Evolutionary conservation across 2,113 vertebrate genomes (phyloP).

Genomic region (Gymnogyps californianus): DNA sequence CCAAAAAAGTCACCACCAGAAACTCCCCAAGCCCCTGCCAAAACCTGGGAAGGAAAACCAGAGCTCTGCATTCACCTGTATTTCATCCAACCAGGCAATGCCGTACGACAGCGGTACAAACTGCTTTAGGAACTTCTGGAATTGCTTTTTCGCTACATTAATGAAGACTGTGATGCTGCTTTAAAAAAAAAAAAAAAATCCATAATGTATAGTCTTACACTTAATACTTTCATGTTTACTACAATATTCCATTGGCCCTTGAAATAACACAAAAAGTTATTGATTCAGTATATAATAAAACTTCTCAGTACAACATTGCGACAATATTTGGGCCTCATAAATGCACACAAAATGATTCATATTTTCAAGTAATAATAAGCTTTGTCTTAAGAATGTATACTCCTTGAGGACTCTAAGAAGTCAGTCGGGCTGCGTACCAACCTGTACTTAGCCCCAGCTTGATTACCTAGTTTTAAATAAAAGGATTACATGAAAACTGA

Average conservation of each 20-base stretch:
- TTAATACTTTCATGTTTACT: neutral
- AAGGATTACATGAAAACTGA: neutral
- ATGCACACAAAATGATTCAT: neutral
- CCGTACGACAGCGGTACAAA: neutral
- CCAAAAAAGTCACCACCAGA: neutral
- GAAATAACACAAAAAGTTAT: neutral
- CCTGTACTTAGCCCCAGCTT: neutral
- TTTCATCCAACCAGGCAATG: neutral
- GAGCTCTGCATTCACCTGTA: neutral
- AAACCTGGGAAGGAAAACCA: neutral
- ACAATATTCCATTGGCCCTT: neutral
- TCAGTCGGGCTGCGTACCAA: neutral
- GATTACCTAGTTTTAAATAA: neutral
- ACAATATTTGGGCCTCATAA: neutral
- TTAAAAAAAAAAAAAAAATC: neutral
- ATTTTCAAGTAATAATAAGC: neutral
- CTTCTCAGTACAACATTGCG: neutral
- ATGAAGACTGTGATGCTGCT: neutral
- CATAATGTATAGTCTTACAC: neutral
- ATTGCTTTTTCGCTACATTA: neutral
- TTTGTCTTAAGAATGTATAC: neutral
- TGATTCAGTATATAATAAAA: neutral
- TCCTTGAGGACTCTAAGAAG: neutral
- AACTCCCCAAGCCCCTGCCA: neutral
- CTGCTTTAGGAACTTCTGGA: neutral